These are phyloP conservation scores for Drosophila putrida DNA, from an alignment of 2,888 invertebrate species.

Conservation along the genomic window DNA sequence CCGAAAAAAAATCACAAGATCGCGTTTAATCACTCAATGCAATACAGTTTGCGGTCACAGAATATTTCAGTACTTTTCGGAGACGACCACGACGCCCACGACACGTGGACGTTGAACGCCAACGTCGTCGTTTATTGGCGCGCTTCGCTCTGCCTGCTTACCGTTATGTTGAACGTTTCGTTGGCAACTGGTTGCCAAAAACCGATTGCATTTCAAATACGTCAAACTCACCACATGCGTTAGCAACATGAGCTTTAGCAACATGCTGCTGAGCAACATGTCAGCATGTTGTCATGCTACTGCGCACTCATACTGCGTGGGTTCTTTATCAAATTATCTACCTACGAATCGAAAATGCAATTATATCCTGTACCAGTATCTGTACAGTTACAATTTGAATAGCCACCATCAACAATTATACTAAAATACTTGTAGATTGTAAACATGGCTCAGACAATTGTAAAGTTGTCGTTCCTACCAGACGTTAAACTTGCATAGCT, in stretches of 20 bases:
- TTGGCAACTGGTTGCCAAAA: constrained; percentile 42
- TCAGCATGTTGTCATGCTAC: constrained; percentile 32
- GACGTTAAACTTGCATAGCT: no score
- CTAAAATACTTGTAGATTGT: no score
- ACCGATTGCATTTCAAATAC: constrained; percentile 43
- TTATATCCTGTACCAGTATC: no score
- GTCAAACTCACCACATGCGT: constrained; percentile 41
- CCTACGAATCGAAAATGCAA: no score
- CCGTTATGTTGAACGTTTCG: constrained; percentile 57
- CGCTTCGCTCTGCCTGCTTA: constrained; percentile 40
- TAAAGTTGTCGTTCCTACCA: no score
- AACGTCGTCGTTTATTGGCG: constrained; percentile 32
- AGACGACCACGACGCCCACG: constrained; percentile 38
- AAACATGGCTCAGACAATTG: no score
- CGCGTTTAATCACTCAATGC: constrained; percentile 7
- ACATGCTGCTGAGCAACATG: constrained; percentile 36
- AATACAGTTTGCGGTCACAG: neutral
- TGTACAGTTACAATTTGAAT: no score
- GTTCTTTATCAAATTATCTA: no score
- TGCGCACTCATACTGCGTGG: no score
- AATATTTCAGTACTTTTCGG: neutral
- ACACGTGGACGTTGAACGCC: constrained; percentile 44
- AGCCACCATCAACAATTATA: no score
- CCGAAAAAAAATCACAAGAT: constrained; percentile 1
- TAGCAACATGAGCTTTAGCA: neutral